Evolutionary conservation across 92 coral and sea anemone species (phyloP).

Genomic region (Umimayanthus kanabou): DNA sequence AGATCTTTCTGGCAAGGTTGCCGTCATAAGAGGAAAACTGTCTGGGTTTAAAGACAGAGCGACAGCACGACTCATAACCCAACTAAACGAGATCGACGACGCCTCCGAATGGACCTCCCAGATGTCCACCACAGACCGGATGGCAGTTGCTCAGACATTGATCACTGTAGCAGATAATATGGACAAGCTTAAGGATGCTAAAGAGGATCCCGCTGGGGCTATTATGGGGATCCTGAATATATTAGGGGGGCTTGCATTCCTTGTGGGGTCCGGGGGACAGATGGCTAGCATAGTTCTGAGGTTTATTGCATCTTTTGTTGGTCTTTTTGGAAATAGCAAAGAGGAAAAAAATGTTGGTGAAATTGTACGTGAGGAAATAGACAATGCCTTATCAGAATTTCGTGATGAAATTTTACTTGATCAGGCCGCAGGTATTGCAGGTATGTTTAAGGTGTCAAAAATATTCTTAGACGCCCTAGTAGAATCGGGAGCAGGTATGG

Average conservation of each 20-base stretch:
- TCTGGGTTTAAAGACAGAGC: background rate
- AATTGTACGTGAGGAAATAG: constrained; percentile 46
- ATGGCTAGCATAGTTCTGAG: constrained; percentile 28
- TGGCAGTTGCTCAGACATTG: constrained; percentile 6
- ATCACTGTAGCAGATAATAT: constrained; percentile 27
- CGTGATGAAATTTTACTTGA: constrained; percentile 11
- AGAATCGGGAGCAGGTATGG: background rate
- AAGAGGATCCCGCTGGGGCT: constrained; percentile 33
- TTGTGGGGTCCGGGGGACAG: constrained; percentile 35
- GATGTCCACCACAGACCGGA: background rate
- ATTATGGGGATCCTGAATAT: background rate
- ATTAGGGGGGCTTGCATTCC: constrained; percentile 31
- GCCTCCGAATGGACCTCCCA: background rate
- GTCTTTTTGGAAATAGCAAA: background rate
- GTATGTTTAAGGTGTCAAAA: constrained; percentile 15
- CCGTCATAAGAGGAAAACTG: background rate
- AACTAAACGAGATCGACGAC: background rate
- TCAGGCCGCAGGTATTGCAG: constrained; percentile 32
- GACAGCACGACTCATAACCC: background rate
- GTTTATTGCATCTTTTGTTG: constrained; percentile 9
- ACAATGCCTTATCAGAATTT: constrained; percentile 30
- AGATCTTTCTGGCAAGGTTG: background rate
- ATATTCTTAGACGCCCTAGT: constrained; percentile 24
- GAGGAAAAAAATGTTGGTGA: constrained; percentile 1
- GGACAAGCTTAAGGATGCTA: constrained; percentile 34